Base-by-base conservation (phyloP, 2,888 invertebrate genomes). In the Volucella inanis region DNA sequence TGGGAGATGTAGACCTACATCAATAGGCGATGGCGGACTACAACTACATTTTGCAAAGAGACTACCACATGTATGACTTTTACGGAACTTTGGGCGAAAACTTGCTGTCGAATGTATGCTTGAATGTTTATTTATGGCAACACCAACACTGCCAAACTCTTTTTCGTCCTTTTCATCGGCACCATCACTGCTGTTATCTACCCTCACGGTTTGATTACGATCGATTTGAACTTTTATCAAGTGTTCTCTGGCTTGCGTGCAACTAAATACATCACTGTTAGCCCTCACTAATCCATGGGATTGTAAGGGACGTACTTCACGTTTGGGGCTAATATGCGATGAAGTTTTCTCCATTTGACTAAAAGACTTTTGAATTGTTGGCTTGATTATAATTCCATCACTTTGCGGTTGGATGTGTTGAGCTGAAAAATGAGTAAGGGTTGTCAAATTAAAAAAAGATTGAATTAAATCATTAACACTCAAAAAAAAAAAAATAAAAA, bases 31-130 rank as follows among this genome's bases (percentile, higher is more conserved):
- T 50, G 76, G 88, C n/a, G 78, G 79, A 43, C 87, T 89, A 87
- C 90, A 90, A 79, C 88, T 89, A 74, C 90, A 90, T 61, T 90
- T 90, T 43, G 90, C 90, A 84, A 89, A 90, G n/a, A 90, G 87
- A 87, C 90, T 90, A 18, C 90, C 90, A 64, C 90, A 90, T 59
- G 90, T 90, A 84, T 90, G 90, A 76, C 90, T 89, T 59, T 90
- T 90, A 54, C 88, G 90, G 77, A 90, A 90, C 75, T 89, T 89
- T 54, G 88, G 85, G 14, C 89, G 89, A 64, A 88, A 88, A 87
- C 87, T 8, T 88, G 78, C 15, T 88, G 72, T 3, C 83, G 87
- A 12, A 88, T 87, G 41, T 88, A n/a, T 1, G 87, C 31, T 31
- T 31, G 31, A 31, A 31, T 31, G 31, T 31, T 31, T 70, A 52